Evolutionary conservation across 2,888 invertebrate genomes (phyloP).

Genomic region (Deilephila porcellus): DNA sequence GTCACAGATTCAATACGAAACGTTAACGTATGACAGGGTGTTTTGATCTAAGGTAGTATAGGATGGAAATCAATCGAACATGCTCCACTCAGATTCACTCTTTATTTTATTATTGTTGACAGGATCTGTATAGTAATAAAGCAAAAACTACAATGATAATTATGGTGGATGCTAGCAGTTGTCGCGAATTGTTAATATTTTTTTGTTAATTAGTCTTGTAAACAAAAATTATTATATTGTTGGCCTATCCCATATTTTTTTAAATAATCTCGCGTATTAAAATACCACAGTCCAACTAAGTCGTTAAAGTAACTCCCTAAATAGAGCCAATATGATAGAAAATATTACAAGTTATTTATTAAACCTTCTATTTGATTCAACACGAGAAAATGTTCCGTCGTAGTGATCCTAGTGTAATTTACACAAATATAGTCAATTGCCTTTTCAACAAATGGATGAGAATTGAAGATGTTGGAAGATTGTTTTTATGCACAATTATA

Average conservation of each 20-base stretch:
- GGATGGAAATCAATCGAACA: slow-evolving; percentile 59
- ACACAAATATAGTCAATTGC: too few relatives aligned
- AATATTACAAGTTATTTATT: too few relatives aligned
- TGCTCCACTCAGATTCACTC: slow-evolving; percentile 5
- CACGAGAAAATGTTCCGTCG: too few relatives aligned
- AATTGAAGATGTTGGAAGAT: background rate
- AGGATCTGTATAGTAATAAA: background rate
- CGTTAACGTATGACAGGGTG: slow-evolving; percentile 75
- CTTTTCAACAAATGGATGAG: background rate
- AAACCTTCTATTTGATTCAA: too few relatives aligned
- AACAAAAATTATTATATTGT: too few relatives aligned
- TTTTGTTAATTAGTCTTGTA: background rate
- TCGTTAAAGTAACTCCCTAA: too few relatives aligned
- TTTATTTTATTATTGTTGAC: slow-evolving; percentile 3
- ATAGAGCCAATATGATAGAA: too few relatives aligned
- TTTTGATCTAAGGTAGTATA: slow-evolving; percentile 82
- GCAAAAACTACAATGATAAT: background rate
- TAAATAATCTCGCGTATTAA: too few relatives aligned
- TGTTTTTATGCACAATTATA: background rate
- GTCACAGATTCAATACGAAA: slow-evolving; percentile 23
- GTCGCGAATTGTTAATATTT: background rate
- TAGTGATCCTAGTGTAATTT: too few relatives aligned
- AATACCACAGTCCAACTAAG: too few relatives aligned
- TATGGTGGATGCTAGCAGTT: background rate
- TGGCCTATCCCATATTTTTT: too few relatives aligned